phyloP scores from a whole-genome alignment of 2,797 vertebrate genomes.

The Miichthys miiuy region DNA sequence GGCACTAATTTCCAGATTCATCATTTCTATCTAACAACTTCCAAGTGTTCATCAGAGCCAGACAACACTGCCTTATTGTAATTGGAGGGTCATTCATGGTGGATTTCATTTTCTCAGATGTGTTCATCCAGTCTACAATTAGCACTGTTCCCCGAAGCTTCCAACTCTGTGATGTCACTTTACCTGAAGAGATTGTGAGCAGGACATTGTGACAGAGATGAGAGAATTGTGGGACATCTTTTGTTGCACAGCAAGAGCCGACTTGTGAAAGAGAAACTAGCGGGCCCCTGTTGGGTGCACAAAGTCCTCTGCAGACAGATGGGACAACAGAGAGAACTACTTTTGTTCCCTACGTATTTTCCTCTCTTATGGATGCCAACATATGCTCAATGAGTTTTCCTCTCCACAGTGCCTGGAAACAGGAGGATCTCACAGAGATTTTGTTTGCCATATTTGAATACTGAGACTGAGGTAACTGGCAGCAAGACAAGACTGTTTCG shows the following conservation, averaged over 20 bases:
- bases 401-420: conserved; percentile 62
- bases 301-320: conserved; percentile 81
- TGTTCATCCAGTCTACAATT: conserved; percentile 43
- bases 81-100: conserved; percentile 49
- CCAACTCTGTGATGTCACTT: conserved; percentile 61
- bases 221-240: conserved; percentile 68
- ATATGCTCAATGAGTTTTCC: conserved; percentile 76
- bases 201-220: conserved; percentile 64
- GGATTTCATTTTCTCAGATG: conserved; percentile 54
- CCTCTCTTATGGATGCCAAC: conserved; percentile 74
- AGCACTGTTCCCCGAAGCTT: conserved; percentile 39
- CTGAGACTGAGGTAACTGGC: conserved; percentile 37
- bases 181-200: conserved; percentile 46
- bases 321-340: conserved; percentile 75
- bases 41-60: conserved; percentile 66
- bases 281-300: conserved; percentile 69
- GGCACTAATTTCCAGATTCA: conserved; percentile 80
- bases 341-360: conserved; percentile 73
- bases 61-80: conserved; percentile 60
- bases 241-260: conserved; percentile 73
- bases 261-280: conserved; percentile 70
- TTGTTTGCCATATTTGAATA: conserved; percentile 49
- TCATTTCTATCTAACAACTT: conserved; percentile 75
- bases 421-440: conserved; percentile 59
- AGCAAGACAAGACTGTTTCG: conserved; percentile 19